Percentiles rank a stretch among this genome's conserved stretches.
Evolutionary conservation across 2,797 vertebrate genomes (phyloP).

Genomic region (Bradypodion pumilum): DNA sequence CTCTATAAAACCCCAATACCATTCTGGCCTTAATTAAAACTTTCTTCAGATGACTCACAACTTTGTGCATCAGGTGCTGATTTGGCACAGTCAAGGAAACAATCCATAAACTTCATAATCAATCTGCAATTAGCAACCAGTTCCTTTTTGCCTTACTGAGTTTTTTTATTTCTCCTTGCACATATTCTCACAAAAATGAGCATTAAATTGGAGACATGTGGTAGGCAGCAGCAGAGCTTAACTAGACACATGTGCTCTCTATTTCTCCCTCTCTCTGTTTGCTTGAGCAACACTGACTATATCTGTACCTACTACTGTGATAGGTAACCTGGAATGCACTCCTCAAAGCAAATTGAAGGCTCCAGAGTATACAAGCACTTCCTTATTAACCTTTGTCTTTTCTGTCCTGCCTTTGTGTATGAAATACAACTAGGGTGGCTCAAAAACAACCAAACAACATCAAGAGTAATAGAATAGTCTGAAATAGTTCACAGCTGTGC

Average conservation of each 20-base stretch:
- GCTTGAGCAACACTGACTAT: background rate
- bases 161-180: slow-evolving; percentile 42
- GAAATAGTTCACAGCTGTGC: background rate
- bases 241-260: slow-evolving; percentile 47
- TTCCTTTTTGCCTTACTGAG: slow-evolving; percentile 47
- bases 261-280: background rate
- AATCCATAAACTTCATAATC: slow-evolving; percentile 72
- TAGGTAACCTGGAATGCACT: slow-evolving; percentile 27
- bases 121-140: slow-evolving; percentile 68
- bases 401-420: background rate
- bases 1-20: slow-evolving; percentile 51
- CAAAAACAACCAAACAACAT: background rate
- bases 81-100: slow-evolving; percentile 68
- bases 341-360: background rate
- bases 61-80: slow-evolving; percentile 66
- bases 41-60: slow-evolving; percentile 56
- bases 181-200: slow-evolving; percentile 65
- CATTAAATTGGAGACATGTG: slow-evolving; percentile 69
- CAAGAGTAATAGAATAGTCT: too few species aligned
- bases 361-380: background rate
- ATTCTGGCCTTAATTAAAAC: slow-evolving; percentile 67
- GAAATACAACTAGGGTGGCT: too few species aligned
- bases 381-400: background rate
- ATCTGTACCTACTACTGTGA: slow-evolving; percentile 15
- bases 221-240: slow-evolving; percentile 51